Conservation (phyloP, 2,888 invertebrate species). For the Aspidiotus rigidus region DNA sequence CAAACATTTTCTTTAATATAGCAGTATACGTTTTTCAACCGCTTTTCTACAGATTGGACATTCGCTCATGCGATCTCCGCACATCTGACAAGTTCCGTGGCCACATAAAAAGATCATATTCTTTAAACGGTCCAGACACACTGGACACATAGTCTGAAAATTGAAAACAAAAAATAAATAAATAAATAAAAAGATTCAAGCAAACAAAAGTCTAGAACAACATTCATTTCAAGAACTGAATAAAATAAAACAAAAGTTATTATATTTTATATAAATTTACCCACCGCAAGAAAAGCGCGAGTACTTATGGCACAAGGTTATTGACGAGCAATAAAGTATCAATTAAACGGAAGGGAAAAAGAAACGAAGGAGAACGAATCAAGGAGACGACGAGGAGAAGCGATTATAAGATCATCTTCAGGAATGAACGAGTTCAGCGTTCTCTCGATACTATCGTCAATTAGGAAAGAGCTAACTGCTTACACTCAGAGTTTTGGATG, state of each 20-base stretch:
- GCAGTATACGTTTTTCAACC: conserved; percentile 87
- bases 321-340: background rate
- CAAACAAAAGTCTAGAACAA: background rate
- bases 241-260: too few species aligned
- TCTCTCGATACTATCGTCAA: too few species aligned
- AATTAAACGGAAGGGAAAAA: background rate
- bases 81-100: conserved; percentile 96
- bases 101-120: conserved; percentile 99
- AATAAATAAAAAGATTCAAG: background rate
- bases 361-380: background rate
- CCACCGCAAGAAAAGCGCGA: too few species aligned
- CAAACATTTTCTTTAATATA: conserved; percentile 49
- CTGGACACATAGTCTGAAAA: conserved; percentile 92
- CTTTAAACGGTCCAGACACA: conserved; percentile 92
- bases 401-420: too few species aligned
- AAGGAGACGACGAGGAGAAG: too few species aligned
- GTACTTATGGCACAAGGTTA: too few species aligned
- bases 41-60: conserved; percentile 96
- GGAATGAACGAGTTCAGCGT: too few species aligned
- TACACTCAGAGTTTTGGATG: too few species aligned
- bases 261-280: too few species aligned
- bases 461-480: too few species aligned
- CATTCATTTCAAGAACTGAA: too few species aligned
- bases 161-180: background rate
- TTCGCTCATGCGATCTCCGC: conserved; percentile 93